Base-by-base conservation (phyloP, 1,140 invertebrate genomes). In the Rhyacophila brunnea region DNA sequence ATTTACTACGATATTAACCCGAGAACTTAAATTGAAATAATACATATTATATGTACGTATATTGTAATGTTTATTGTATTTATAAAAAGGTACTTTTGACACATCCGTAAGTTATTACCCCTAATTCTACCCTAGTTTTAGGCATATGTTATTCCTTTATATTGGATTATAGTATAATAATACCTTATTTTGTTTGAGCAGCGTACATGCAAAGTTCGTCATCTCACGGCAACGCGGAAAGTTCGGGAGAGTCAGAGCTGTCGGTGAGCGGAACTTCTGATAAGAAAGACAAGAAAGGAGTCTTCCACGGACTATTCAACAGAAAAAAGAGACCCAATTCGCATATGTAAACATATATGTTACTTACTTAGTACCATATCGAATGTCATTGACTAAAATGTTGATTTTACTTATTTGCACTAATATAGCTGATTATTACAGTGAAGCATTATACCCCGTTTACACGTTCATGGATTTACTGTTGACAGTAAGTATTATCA, bases 231-330 rank as follows among this genome's bases (percentile, higher is more conserved):
- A 74, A 75, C 38, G 77, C 75, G 0, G 72, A 66, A 54, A 63
- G 60, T 19, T 66, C 64, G 9, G 64, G 64, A n/a, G 64, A 66
- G 36, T 63, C 60, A 9, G 64, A 66, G 32, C 46, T 66, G 42
- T 66, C 64, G 1, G 68, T 72, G 7, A 69, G 70, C 13, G 54
- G 62, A 10, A 67, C 70, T 6, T 74, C 72, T 28, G 75, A 77
- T 19, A 77, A 78, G 65, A 78, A 76, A 45, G 75, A 79, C 62
- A 78, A 79, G 57, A 77, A 76, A 53, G 72, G 74, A 10, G 73
- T 78, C 4, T 74, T 79, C 66, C 71, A 73, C 9, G 72, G 74
- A 7, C 71, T 78, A 1, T 78, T 77, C 65, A 76, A 71, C 62
- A 69, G 73, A 14, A 78, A 78, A 70, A 78, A 79, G 38, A 60